Evolutionary conservation across 2,113 vertebrate genomes (phyloP).

Genomic region (Entelurus aequoreus): DNA sequence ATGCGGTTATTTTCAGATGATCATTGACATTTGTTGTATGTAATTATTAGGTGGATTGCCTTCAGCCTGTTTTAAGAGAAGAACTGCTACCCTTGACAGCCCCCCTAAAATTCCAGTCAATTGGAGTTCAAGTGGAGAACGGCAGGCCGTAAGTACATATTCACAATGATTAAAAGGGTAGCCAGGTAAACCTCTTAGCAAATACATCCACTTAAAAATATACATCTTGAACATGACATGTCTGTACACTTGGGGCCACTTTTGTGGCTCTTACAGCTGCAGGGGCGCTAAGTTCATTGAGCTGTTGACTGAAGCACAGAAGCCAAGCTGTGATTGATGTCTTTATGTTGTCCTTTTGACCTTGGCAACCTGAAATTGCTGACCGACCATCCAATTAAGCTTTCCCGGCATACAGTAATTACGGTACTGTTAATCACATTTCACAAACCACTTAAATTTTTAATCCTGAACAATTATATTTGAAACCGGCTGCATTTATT

Average conservation of each 20-base stretch:
- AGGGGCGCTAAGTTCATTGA: too few relatives aligned
- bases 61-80: conserved; percentile 86
- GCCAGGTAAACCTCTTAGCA: too few relatives aligned
- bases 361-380: conserved; percentile 19
- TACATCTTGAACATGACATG: too few relatives aligned
- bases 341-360: conserved; percentile 38
- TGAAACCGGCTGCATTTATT: conserved; percentile 11
- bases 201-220: too few relatives aligned
- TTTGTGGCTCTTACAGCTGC: too few relatives aligned
- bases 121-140: conserved; percentile 99
- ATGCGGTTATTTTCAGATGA: background rate
- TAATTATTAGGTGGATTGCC: conserved; percentile 88
- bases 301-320: too few relatives aligned
- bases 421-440: conserved; percentile 35
- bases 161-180: background rate
- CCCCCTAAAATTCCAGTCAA: conserved; percentile 89
- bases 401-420: conserved; percentile 27
- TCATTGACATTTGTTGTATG: conserved; percentile 3
- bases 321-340: conserved; percentile 18
- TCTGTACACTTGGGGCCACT: too few relatives aligned
- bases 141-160: conserved; percentile 92
- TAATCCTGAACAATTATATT: conserved; percentile 25
- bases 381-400: conserved; percentile 24
- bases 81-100: conserved; percentile 79
- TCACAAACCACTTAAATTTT: conserved; percentile 28